phyloP scores from a whole-genome alignment of 2,113 vertebrate genomes.

The Uria lomvia region DNA sequence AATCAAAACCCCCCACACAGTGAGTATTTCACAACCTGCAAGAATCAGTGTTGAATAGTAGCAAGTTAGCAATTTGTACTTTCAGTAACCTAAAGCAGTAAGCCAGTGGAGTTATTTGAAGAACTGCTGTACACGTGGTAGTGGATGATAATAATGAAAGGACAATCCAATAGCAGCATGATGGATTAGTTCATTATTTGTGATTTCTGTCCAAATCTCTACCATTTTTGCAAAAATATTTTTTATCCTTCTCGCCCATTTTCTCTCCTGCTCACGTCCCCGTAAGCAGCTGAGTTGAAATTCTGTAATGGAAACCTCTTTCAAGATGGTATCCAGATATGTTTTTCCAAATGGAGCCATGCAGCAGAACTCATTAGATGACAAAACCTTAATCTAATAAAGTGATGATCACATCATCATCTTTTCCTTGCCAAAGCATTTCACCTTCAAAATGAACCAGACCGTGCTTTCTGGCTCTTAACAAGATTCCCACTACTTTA shows the following conservation, averaged over 20 bases:
- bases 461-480: constrained; percentile 84
- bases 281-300: neutral
- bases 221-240: neutral
- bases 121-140: neutral
- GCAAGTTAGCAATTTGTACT: neutral
- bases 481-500: constrained; percentile 86
- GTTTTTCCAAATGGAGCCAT: neutral
- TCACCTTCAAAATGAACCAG: constrained; percentile 87
- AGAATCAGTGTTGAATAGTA: neutral
- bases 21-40: neutral
- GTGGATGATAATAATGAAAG: neutral
- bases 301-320: neutral
- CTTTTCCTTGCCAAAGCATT: constrained; percentile 93
- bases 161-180: neutral
- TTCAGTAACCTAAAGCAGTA: neutral
- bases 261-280: neutral
- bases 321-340: neutral
- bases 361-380: neutral
- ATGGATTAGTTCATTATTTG: neutral
- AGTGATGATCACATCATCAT: constrained; percentile 81
- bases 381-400: constrained; percentile 69
- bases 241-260: neutral
- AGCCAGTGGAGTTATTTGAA: neutral
- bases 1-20: neutral
- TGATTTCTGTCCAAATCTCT: neutral